Base-by-base conservation (phyloP, 1,140 invertebrate species). In the Drosophila sechellia region DNA sequence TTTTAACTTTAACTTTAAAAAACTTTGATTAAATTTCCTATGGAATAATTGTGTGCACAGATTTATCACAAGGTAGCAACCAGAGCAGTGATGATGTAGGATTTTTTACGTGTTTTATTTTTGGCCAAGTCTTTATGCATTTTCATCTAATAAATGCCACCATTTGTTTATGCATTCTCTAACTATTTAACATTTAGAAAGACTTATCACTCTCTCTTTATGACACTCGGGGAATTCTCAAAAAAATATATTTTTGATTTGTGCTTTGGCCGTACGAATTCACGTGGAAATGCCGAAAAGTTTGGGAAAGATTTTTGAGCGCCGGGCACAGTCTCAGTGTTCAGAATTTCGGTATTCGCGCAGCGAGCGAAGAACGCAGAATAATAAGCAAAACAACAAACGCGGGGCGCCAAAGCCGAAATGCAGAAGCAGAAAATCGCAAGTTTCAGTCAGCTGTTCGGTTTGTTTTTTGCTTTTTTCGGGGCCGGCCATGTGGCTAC, bases 31-130 rank as follows among this genome's bases (percentile, higher is more conserved):
- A 55, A 13, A 45, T 66, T 52, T 56, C 46, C 49, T 86, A 50
- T 60, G 48, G 25, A 73, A 42, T 65, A 65, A 42, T 77, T 54
- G 61, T 55, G 68, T 58, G 53, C 56, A 39, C 46, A 54, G 60
- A 48, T 61, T 65, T 89, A 89, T 89, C 85, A 89, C 85, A 89
- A 84, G 54, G 53, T 66, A 60, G 64, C 71, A 72, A 63, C 45
- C 49, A 52, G 49, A 73, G 65, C 63, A 73, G 71, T 22, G 35
- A 68, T 61, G 17, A 65, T 56, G 15, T 48, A 72, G 57, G 79
- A 79, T 91, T 91, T 91, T 86, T 91, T 91, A 70, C 89, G 84
- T 57, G 89, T 86, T 83, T 91, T 91, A 80, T 91, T 91, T 72
- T 91, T 91, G 74, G 89, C 72, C 70, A 91, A 61, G 73, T 91